phyloP scores from a whole-genome alignment of 2,888 invertebrate genomes.

The Polia nebulosa region DNA sequence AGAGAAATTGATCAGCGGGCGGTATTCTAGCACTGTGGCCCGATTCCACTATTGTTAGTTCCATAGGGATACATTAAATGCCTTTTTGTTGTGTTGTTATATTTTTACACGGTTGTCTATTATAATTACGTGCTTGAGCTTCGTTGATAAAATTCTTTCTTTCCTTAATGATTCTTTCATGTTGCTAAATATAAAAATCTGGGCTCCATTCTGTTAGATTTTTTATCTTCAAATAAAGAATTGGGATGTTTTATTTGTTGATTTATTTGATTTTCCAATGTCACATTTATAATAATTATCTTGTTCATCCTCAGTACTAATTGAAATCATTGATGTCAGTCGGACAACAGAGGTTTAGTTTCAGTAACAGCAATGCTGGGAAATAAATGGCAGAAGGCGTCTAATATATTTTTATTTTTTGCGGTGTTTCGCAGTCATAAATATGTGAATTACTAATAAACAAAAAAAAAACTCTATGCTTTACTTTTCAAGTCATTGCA shows the following conservation, averaged over 20 bases:
- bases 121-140: constrained; percentile 42
- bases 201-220: neutral
- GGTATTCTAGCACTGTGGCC: constrained; percentile 61
- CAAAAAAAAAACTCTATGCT: neutral
- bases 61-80: constrained; percentile 51
- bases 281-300: too few species aligned
- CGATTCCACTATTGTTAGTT: constrained; percentile 58
- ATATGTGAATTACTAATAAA: too few species aligned
- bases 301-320: too few species aligned
- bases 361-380: neutral
- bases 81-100: constrained; percentile 54
- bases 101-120: constrained; percentile 62
- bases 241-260: neutral
- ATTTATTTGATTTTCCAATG: neutral
- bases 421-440: neutral
- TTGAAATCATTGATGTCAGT: neutral
- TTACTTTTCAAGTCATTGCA: constrained; percentile 8
- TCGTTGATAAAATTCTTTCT: constrained; percentile 38
- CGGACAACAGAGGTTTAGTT: neutral
- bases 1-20: constrained; percentile 62
- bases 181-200: constrained; percentile 17
- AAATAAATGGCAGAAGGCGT: neutral
- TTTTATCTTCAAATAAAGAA: too few species aligned
- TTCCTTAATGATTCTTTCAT: constrained; percentile 28
- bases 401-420: too few species aligned